These are phyloP conservation scores for Indri indri DNA, from an alignment of 2,113 vertebrate genomes.

Conservation along the genomic window DNA sequence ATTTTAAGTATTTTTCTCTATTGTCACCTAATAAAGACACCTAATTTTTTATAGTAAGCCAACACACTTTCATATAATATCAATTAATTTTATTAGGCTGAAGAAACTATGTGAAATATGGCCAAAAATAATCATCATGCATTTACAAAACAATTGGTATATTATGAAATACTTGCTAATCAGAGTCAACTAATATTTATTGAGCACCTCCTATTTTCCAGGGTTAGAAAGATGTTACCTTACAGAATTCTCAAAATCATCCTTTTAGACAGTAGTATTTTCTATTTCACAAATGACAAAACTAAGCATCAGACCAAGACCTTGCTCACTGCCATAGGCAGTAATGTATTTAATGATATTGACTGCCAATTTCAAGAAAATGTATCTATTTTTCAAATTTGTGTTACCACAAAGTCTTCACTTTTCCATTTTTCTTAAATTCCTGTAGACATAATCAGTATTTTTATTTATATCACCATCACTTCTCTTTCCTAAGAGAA, in stretches of 20 bases:
- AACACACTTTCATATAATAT: neutral
- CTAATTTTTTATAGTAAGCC: slow-evolving; percentile 2
- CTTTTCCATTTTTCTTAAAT: slow-evolving; percentile 3
- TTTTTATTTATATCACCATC: slow-evolving; percentile 31
- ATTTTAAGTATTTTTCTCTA: neutral
- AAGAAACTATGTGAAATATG: slow-evolving; percentile 17
- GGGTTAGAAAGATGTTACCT: neutral
- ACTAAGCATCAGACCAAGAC: neutral
- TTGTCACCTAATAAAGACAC: neutral
- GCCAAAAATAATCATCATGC: neutral
- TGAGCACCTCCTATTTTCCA: slow-evolving; percentile 38
- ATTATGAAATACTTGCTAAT: neutral
- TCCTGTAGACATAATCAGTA: neutral
- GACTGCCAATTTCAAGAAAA: neutral
- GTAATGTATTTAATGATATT: neutral
- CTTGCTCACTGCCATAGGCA: neutral
- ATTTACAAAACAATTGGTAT: slow-evolving; percentile 27
- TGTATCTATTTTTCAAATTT: neutral
- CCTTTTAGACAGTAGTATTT: neutral
- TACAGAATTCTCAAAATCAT: neutral
- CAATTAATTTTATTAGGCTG: slow-evolving; percentile 18
- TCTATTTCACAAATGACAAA: neutral
- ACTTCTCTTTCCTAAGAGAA: neutral
- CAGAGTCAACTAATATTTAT: slow-evolving; percentile 29
- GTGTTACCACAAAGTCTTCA: neutral